Conservation (phyloP, 2,113 vertebrate genomes). For the Chiloscyllium plagiosum region DNA sequence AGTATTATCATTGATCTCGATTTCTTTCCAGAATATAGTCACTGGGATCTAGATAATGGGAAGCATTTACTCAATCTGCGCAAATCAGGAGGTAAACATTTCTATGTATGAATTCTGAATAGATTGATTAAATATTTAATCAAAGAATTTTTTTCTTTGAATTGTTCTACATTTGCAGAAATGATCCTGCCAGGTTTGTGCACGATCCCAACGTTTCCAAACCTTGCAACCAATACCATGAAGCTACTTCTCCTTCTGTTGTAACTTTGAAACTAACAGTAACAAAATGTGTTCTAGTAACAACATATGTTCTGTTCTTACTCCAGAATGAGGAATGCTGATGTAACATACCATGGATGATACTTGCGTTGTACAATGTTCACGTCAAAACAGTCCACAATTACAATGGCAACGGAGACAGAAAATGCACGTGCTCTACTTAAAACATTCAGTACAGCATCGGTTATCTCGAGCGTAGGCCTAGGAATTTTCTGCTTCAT, state of each 20-base stretch:
- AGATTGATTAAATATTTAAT: background rate
- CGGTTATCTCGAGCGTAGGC: slow-evolving; percentile 73
- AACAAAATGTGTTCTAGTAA: background rate
- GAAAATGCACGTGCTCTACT: slow-evolving; percentile 81
- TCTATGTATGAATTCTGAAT: background rate
- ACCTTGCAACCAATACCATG: background rate
- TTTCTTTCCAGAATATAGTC: background rate
- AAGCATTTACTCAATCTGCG: background rate
- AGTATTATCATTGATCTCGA: background rate
- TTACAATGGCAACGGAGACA: slow-evolving; percentile 75
- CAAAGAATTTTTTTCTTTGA: background rate
- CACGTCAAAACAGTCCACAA: slow-evolving; percentile 29
- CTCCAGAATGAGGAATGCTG: slow-evolving; percentile 23
- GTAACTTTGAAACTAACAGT: background rate
- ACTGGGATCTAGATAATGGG: background rate
- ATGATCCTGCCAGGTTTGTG: background rate
- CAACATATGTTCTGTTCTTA: background rate
- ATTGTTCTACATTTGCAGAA: background rate
- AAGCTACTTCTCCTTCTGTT: background rate
- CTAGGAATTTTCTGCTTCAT: slow-evolving; percentile 79
- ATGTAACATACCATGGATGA: slow-evolving; percentile 20
- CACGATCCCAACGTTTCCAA: background rate
- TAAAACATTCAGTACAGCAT: slow-evolving; percentile 78
- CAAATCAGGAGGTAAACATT: background rate
- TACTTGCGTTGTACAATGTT: background rate